Percentiles rank a stretch among this genome's conserved stretches.
Evolutionary conservation across 2,888 invertebrate genomes (phyloP).

Genomic region (Drepana falcataria): DNA sequence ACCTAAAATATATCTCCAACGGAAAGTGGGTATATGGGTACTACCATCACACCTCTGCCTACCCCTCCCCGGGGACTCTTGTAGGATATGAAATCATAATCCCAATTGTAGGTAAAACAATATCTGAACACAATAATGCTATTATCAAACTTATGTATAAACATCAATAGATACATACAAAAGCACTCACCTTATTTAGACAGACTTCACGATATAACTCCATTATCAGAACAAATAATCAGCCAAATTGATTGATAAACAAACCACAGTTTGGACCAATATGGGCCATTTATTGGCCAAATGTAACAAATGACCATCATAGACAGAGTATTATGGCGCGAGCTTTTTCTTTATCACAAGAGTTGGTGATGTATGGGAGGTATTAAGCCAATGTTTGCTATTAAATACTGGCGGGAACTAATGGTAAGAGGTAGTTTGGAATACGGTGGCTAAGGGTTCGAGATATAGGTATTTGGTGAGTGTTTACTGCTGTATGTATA

Average conservation of each 20-base stretch:
- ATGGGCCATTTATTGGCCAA: constrained; percentile 26
- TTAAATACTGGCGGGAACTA: constrained; percentile 38
- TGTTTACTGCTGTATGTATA: constrained; percentile 13
- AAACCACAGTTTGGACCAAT: constrained; percentile 10
- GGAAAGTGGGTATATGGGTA: no score
- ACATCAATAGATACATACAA: background rate
- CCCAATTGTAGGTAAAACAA: no score
- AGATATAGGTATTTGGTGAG: background rate
- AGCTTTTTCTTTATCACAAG: constrained; percentile 44
- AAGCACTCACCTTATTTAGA: background rate
- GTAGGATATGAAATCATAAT: no score
- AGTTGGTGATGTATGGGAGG: constrained; percentile 35
- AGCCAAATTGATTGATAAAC: constrained; percentile 37
- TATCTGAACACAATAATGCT: background rate
- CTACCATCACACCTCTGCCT: no score
- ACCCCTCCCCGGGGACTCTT: no score
- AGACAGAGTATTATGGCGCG: constrained; percentile 33
- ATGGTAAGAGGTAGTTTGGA: constrained; percentile 21
- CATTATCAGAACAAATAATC: constrained; percentile 20
- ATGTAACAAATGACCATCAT: constrained; percentile 36
- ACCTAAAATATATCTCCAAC: no score
- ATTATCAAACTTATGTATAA: background rate
- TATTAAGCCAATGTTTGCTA: constrained; percentile 50
- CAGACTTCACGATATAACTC: background rate
- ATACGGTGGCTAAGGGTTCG: constrained; percentile 17